Evolutionary conservation across 2,888 invertebrate genomes (phyloP).

Genomic region (Lottia scabra): DNA sequence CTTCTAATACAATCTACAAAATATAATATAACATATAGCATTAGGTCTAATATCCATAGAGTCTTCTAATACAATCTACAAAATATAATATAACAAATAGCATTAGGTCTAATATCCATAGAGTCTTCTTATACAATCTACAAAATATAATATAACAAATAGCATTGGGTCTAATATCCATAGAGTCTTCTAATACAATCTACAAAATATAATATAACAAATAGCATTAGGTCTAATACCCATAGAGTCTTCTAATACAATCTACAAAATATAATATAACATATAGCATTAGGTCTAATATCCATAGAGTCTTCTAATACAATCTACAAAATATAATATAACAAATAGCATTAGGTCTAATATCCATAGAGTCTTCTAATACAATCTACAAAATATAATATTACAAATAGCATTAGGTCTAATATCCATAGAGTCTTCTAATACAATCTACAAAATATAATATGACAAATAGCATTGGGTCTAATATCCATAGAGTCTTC

Average conservation of each 20-base stretch:
- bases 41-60: conserved; percentile 16
- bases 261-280: too few relatives aligned
- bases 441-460: conserved; percentile 13
- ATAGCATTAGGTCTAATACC: conserved; percentile 27
- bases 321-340: too few relatives aligned
- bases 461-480: conserved; percentile 68
- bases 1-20: conserved; percentile 14
- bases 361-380: conserved; percentile 14
- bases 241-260: conserved; percentile 13
- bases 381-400: conserved; percentile 16
- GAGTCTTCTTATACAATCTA: conserved; percentile 13
- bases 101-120: conserved; percentile 18
- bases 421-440: conserved; percentile 15
- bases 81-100: too few relatives aligned
- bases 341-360: conserved; percentile 62
- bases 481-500: conserved; percentile 17
- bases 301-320: conserved; percentile 15
- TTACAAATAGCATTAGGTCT: conserved; percentile 64
- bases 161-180: conserved; percentile 24
- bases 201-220: too few relatives aligned
- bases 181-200: conserved; percentile 12
- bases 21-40: too few relatives aligned
- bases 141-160: too few relatives aligned
- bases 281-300: conserved; percentile 49
- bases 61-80: conserved; percentile 12